Conservation (phyloP, 2,113 vertebrate genomes). For the Nibea albiflora region DNA sequence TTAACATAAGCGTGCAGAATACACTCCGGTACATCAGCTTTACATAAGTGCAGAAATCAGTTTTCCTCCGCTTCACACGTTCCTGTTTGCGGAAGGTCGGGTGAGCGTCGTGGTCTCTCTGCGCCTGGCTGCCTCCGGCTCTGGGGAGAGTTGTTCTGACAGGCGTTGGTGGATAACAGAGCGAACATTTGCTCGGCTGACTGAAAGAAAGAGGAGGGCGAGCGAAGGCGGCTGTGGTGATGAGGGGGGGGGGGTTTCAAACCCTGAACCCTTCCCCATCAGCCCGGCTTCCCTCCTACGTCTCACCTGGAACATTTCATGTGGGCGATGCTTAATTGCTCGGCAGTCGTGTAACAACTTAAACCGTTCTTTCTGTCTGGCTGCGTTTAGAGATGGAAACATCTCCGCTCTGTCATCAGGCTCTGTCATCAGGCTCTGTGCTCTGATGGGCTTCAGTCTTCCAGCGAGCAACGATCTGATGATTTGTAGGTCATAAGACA, state of each 20-base stretch:
- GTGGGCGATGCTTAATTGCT: conserved; percentile 56
- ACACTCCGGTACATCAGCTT: conserved; percentile 40
- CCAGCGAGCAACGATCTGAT: background rate
- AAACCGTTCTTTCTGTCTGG: conserved; percentile 1
- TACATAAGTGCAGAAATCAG: conserved; percentile 35
- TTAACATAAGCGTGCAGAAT: background rate
- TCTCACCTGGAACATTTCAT: conserved; percentile 57
- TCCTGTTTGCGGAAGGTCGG: background rate
- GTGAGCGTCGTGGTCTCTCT: background rate
- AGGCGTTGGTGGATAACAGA: conserved; percentile 8
- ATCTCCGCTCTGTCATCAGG: background rate
- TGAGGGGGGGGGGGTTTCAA: conserved; percentile 11
- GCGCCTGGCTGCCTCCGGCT: conserved; percentile 9
- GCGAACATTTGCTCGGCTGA: background rate
- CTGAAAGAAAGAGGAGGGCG: background rate
- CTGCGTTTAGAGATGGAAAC: background rate
- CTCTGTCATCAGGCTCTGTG: background rate
- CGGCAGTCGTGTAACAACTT: conserved; percentile 41
- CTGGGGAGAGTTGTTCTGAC: conserved; percentile 26
- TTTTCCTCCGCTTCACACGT: conserved; percentile 6
- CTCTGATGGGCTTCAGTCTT: background rate
- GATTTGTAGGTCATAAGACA: background rate
- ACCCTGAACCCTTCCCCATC: conserved; percentile 11
- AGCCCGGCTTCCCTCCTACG: conserved; percentile 48
- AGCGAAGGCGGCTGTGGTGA: background rate